phyloP scores from a whole-genome alignment of 2,113 vertebrate species.

The Oreocharis arfaki region DNA sequence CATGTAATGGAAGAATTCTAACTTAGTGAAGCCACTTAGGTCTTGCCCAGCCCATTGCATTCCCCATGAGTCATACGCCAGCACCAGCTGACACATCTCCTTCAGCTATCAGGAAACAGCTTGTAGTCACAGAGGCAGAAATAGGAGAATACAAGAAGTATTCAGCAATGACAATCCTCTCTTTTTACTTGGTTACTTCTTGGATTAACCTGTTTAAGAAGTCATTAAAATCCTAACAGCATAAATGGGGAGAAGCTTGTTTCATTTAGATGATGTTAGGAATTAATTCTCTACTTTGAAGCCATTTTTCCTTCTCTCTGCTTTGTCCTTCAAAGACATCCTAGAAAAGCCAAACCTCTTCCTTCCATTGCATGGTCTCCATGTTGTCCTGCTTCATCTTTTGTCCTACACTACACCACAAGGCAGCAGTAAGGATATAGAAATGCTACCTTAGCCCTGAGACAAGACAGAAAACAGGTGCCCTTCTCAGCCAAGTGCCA shows the following conservation, averaged over 20 bases:
- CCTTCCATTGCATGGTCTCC: background rate
- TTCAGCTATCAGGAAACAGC: background rate
- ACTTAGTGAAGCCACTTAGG: background rate
- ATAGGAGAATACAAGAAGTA: background rate
- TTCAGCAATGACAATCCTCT: background rate
- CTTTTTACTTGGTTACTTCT: slow-evolving; percentile 6
- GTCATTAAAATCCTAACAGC: background rate
- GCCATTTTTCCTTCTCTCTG: background rate
- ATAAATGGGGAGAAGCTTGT: background rate
- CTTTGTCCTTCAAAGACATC: background rate
- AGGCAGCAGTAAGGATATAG: background rate
- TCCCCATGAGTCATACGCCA: background rate
- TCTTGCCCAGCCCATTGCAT: background rate
- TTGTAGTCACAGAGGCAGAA: background rate
- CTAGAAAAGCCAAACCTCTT: background rate
- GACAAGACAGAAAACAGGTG: background rate
- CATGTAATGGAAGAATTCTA: background rate
- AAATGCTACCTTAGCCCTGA: background rate
- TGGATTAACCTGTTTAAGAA: background rate
- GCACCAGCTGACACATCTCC: background rate
- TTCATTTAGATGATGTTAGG: background rate
- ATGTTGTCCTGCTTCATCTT: background rate
- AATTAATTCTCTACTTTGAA: background rate
- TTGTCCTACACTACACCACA: background rate
- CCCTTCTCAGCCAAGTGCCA: background rate